Evolutionary conservation across 2,113 vertebrate species (phyloP).

Genomic region (Austrofundulus limnaeus): DNA sequence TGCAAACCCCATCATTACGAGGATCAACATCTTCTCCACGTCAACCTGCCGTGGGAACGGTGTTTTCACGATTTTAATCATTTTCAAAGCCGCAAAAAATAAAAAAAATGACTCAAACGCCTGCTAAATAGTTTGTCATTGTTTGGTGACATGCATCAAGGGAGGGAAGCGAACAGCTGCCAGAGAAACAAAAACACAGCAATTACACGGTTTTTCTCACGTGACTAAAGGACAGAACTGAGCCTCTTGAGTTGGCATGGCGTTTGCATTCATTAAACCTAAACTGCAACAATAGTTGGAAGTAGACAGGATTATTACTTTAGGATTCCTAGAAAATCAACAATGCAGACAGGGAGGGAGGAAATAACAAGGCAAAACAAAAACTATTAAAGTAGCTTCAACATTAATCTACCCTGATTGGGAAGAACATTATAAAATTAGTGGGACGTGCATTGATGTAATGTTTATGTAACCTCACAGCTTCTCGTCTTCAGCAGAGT

Average conservation of each 20-base stretch:
- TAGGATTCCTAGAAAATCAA: conserved; percentile 51
- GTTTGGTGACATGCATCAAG: conserved; percentile 29
- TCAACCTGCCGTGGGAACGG: conserved; percentile 40
- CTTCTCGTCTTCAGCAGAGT: conserved; percentile 21
- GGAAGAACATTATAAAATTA: conserved; percentile 11
- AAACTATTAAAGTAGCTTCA: conserved; percentile 38
- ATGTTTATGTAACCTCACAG: conserved; percentile 48
- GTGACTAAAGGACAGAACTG: conserved; percentile 22
- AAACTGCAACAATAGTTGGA: conserved; percentile 68
- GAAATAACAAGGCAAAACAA: conserved; percentile 15
- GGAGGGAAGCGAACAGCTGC: conserved; percentile 36
- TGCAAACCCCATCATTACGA: conserved; percentile 56
- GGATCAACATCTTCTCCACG: conserved; percentile 40
- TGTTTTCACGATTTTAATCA: conserved; percentile 58
- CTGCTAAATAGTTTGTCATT: conserved; percentile 7
- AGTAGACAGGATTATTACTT: conserved; percentile 51
- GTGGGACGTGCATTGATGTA: conserved; percentile 17
- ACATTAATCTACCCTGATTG: conserved; percentile 25
- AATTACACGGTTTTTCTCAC: conserved; percentile 10
- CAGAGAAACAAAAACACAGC: conserved; percentile 16
- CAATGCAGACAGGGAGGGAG: conserved; percentile 30
- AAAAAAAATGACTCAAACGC: conserved; percentile 50
- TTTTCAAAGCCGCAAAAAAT: conserved; percentile 50
- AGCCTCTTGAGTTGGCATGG: conserved; percentile 27
- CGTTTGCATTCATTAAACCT: conserved; percentile 21